Percentiles rank a stretch among this genome's conserved stretches.
Conservation (phyloP, 2,113 vertebrate genomes). For the Vulpes vulpes region DNA sequence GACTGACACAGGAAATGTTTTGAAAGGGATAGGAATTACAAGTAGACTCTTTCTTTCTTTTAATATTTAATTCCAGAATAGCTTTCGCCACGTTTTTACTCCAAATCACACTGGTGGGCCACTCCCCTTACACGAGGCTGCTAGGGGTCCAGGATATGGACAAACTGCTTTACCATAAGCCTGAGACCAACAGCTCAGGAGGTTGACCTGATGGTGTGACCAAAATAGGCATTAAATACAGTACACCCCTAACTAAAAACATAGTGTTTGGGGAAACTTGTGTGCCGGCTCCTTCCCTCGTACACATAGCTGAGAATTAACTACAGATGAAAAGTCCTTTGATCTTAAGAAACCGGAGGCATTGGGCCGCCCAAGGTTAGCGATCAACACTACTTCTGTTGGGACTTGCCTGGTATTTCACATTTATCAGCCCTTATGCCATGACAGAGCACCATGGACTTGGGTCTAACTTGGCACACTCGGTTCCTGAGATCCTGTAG, state of each 20-base stretch:
- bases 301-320: slow-evolving; percentile 63
- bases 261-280: neutral
- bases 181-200: neutral
- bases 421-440: slow-evolving; percentile 27
- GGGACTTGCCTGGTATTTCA: slow-evolving; percentile 71
- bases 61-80: neutral
- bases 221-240: neutral
- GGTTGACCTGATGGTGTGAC: neutral
- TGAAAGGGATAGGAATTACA: too few relatives aligned
- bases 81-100: neutral
- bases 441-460: neutral
- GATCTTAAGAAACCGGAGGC: slow-evolving; percentile 59
- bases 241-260: neutral
- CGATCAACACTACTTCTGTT: slow-evolving; percentile 49
- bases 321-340: slow-evolving; percentile 60
- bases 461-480: neutral
- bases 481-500: neutral
- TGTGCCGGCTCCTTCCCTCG: neutral
- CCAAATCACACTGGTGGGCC: neutral
- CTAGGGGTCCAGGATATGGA: neutral
- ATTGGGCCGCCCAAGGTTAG: slow-evolving; percentile 56
- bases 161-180: neutral
- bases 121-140: neutral
- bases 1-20: neutral
- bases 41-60: neutral